A percentile compares a stretch with the other conserved stretches of the same genome.
phyloP scores from a whole-genome alignment of 2,113 vertebrate species.

The Crotophaga sulcirostris region DNA sequence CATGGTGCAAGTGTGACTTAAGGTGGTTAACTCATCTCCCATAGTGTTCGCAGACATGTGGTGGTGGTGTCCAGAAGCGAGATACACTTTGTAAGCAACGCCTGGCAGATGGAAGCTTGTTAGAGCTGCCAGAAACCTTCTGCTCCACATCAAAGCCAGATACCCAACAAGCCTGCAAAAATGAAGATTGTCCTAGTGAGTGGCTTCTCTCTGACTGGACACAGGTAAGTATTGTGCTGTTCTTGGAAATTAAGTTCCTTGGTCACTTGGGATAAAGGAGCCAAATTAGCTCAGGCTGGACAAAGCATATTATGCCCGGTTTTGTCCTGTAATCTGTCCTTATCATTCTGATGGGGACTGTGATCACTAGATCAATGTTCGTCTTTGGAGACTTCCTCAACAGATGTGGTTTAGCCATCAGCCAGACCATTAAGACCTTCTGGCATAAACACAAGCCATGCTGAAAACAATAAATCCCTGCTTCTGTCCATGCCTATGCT shows the following conservation, averaged over 20 bases:
- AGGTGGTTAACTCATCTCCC: background rate
- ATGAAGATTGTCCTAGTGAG: slow-evolving; percentile 82
- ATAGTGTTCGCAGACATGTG: slow-evolving; percentile 91
- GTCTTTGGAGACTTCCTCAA: background rate
- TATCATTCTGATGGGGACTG: background rate
- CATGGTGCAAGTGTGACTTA: background rate
- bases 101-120: slow-evolving; percentile 88
- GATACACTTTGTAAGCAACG: slow-evolving; percentile 86
- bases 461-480: background rate
- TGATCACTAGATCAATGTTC: background rate
- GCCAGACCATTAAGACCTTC: background rate
- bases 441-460: background rate
- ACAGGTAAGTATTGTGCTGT: slow-evolving; percentile 74
- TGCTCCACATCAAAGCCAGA: slow-evolving; percentile 76
- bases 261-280: background rate
- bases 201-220: slow-evolving; percentile 90
- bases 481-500: background rate
- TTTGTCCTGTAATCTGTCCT: background rate
- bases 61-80: slow-evolving; percentile 82
- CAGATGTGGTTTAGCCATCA: background rate
- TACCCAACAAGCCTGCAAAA: slow-evolving; percentile 79
- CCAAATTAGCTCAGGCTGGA: background rate
- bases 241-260: background rate
- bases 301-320: background rate
- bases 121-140: slow-evolving; percentile 89